These are phyloP conservation scores for Harpegnathos saltator DNA, from an alignment of 1,140 invertebrate genomes.

Conservation along the genomic window DNA sequence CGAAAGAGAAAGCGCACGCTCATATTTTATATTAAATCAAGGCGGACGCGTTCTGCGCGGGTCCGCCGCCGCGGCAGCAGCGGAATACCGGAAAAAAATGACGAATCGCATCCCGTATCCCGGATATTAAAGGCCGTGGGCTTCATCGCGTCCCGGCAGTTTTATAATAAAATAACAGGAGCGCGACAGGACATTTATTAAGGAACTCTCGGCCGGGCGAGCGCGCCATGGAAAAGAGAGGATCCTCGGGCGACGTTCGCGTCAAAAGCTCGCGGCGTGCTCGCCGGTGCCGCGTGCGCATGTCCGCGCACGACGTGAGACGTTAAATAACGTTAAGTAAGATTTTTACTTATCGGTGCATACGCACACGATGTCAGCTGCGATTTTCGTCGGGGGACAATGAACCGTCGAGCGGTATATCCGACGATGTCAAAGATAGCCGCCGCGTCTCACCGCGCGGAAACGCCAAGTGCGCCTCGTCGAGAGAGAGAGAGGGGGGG, in stretches of 20 bases:
- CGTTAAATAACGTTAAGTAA: too few species aligned
- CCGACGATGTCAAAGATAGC: neutral
- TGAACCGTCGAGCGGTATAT: too few species aligned
- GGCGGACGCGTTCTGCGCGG: neutral
- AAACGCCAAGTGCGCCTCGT: neutral
- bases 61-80: neutral
- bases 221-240: too few species aligned
- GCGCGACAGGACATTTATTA: constrained; percentile 48
- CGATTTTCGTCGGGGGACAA: too few species aligned
- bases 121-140: constrained; percentile 44
- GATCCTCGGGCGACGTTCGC: too few species aligned
- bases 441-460: neutral
- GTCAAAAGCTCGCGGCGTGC: too few species aligned
- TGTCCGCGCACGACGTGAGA: too few species aligned
- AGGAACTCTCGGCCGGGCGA: constrained; percentile 13
- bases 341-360: too few species aligned
- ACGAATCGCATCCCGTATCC: constrained; percentile 40
- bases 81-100: constrained; percentile 34
- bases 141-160: constrained; percentile 23
- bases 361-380: too few species aligned
- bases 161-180: constrained; percentile 57
- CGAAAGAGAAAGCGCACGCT: neutral
- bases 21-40: constrained; percentile 54
- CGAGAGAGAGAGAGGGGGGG: too few species aligned
- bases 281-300: too few species aligned